Base-by-base conservation (phyloP, 92 coral and sea anemone genomes). In the Scolanthus callimorphus region DNA sequence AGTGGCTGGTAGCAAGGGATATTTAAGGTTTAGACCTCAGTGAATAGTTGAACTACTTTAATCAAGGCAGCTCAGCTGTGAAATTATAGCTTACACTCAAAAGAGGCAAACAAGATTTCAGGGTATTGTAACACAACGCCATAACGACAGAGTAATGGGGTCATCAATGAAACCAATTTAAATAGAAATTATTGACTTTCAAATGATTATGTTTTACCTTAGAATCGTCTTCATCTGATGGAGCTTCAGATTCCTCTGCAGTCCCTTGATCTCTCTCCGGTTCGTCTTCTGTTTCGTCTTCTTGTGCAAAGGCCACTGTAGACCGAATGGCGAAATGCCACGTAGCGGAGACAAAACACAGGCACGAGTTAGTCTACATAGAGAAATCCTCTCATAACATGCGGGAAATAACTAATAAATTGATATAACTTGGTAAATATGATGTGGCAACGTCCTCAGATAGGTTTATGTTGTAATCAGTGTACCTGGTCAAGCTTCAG, bases 221-320 rank as follows among this genome's bases (percentile, higher is more conserved):
- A 1, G 69, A n/a, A 20, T 71, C 69, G 41, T 71, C 85, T 3
- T 51, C 98, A 43, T 92, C 96, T 13, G 51, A 56, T 10, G 74
- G 49, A 3, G 80, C 60, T 20, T 72, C 89, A 3, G 69, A 46
- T 30, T 71, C 81, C 28, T 81, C 96, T 11, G 81, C 80, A 22
- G 87, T 74, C 30, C 71, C 85, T 64, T 74, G 70, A 30, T 81
- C 82, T 39, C 66, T 57, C 45, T 80, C 90, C 11, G 80, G 76
- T 37, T 86, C 90, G 55, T 82, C 84, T 57, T 88, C 94, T 47
- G 81, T 84, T 48, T 88, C 96, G 29, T 92, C 98, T 57, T 85
- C 96, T 68, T 63, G 77, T 2, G 91, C 98, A 55, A 71, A 53
- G 19, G 75, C 96, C 29, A 82, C 76, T 51, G 62, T 29, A 23